These are phyloP conservation scores for Pemphigus obesinymphae DNA, from an alignment of 1,140 invertebrate genomes.

Conservation along the genomic window DNA sequence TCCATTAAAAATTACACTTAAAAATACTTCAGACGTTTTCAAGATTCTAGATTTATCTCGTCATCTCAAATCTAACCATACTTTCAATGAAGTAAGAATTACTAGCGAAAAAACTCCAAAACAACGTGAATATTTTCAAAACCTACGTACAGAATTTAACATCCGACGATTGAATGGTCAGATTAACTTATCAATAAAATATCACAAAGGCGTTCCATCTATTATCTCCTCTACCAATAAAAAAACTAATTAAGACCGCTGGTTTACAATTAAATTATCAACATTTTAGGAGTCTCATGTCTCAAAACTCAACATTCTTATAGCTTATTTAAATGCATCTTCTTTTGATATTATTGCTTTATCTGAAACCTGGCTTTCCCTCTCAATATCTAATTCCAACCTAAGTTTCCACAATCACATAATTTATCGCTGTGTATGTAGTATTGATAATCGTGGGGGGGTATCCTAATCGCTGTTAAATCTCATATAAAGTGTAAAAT, in stretches of 20 bases:
- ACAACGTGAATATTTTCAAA: background rate
- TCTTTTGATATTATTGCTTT: background rate
- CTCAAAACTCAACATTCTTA: background rate
- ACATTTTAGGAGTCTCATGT: background rate
- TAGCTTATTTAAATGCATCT: background rate
- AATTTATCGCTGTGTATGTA: background rate
- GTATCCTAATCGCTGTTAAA: background rate
- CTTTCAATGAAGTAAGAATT: background rate
- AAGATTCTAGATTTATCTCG: background rate
- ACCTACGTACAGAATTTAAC: background rate
- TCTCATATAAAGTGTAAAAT: background rate
- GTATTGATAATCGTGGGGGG: background rate
- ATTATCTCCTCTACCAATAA: background rate
- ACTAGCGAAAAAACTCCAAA: background rate
- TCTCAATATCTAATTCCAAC: background rate
- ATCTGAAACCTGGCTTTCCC: background rate
- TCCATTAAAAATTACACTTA: background rate
- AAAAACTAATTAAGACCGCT: background rate
- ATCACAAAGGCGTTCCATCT: background rate
- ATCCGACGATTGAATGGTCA: background rate
- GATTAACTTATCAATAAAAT: background rate
- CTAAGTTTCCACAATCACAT: background rate
- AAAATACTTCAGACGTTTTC: background rate
- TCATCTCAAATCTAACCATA: background rate
- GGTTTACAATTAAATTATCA: background rate